Evolutionary conservation across 2,888 invertebrate genomes (phyloP).

Genomic region (Xestia ashworthii): DNA sequence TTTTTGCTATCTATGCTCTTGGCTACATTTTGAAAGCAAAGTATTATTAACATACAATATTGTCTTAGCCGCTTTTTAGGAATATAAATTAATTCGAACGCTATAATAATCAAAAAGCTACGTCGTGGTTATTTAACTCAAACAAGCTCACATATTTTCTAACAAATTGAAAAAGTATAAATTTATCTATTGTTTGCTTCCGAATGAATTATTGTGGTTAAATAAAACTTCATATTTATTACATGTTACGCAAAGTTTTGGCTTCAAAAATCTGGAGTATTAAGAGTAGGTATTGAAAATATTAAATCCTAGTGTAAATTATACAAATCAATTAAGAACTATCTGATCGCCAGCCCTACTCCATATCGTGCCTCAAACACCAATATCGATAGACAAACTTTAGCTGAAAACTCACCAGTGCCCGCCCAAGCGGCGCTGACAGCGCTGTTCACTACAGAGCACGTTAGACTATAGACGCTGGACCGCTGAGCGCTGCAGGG

Average conservation of each 20-base stretch:
- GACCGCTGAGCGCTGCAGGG: constrained; percentile 41
- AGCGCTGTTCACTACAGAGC: constrained; percentile 30
- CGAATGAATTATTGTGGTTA: neutral
- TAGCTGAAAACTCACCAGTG: constrained; percentile 18
- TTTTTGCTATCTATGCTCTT: constrained; percentile 24
- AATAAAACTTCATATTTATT: neutral
- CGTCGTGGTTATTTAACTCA: neutral
- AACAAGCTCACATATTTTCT: neutral
- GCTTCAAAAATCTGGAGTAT: neutral
- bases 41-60: neutral
- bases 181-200: neutral
- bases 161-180: neutral
- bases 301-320: neutral
- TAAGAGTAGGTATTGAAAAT: neutral
- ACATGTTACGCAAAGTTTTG: neutral
- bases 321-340: neutral
- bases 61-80: neutral
- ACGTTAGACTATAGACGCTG: constrained; percentile 22
- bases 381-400: constrained; percentile 34
- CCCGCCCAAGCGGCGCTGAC: constrained; percentile 27
- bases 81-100: neutral
- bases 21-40: constrained; percentile 7
- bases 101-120: neutral
- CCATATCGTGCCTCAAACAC: constrained; percentile 6
- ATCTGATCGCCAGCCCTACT: neutral